Percentiles rank a stretch among this genome's conserved stretches.
Evolutionary conservation across 1,140 invertebrate species (phyloP).

Genomic region (Caenorhabditis inopinata): DNA sequence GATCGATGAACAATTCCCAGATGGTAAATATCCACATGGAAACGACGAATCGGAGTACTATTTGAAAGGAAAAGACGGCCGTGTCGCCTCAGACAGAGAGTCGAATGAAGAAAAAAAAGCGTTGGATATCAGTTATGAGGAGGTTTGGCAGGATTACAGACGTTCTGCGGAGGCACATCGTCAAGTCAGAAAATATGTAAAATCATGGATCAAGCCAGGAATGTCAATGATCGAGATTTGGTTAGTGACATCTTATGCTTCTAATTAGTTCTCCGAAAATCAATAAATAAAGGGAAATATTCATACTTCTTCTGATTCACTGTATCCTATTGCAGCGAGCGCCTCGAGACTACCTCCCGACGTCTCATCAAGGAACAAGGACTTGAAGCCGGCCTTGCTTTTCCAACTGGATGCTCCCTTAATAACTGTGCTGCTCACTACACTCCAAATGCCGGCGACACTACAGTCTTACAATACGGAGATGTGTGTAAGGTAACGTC

Average conservation of each 20-base stretch:
- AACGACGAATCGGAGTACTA: not conserved
- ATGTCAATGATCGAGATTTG: constrained; percentile 99
- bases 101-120: constrained; percentile 84
- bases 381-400: constrained; percentile 90
- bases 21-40: constrained; percentile 33
- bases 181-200: constrained; percentile 85
- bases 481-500: constrained; percentile 92
- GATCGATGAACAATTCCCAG: constrained; percentile 35
- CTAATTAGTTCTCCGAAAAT: too few relatives aligned
- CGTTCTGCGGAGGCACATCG: constrained; percentile 95
- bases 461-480: constrained; percentile 87
- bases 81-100: constrained; percentile 59
- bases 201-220: constrained; percentile 88
- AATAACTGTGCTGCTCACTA: constrained; percentile 99
- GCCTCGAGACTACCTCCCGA: constrained; percentile 86
- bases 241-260: too few relatives aligned
- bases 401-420: constrained; percentile 95
- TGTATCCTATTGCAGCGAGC: constrained; percentile 72
- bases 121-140: constrained; percentile 71
- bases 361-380: constrained; percentile 91
- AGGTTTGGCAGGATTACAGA: constrained; percentile 92
- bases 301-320: too few relatives aligned
- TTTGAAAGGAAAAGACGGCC: constrained; percentile 54
- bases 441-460: constrained; percentile 96
- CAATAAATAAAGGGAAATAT: too few relatives aligned